Conservation (phyloP, 2,888 invertebrate genomes). For the Mellilla xanthometata region DNA sequence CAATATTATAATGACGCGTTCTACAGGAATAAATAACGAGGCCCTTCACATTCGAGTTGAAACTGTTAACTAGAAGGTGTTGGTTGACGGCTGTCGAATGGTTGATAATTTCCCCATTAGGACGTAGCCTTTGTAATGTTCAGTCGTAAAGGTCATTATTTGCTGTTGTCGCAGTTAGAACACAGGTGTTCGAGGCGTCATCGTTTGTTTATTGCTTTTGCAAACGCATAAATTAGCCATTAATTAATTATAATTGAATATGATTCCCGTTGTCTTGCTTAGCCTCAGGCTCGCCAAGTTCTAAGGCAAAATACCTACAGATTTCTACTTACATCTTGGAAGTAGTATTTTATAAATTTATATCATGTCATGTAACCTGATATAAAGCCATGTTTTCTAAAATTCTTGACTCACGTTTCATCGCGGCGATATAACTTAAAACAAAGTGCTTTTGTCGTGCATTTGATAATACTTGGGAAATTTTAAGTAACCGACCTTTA, state of each 20-base stretch:
- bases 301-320: too few relatives aligned
- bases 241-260: slow-evolving; percentile 50
- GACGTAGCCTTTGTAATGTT: background rate
- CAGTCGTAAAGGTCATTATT: background rate
- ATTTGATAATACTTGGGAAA: slow-evolving; percentile 5
- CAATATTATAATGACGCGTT: slow-evolving; percentile 48
- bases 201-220: slow-evolving; percentile 43
- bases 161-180: background rate
- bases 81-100: background rate
- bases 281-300: slow-evolving; percentile 15
- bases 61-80: background rate
- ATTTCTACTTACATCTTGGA: background rate
- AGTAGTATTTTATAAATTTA: background rate
- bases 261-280: slow-evolving; percentile 22
- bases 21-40: slow-evolving; percentile 36
- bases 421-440: slow-evolving; percentile 1
- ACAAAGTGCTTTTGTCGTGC: slow-evolving; percentile 10
- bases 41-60: slow-evolving; percentile 23
- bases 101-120: background rate
- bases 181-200: slow-evolving; percentile 42
- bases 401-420: background rate
- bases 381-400: too few relatives aligned
- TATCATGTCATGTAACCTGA: too few relatives aligned
- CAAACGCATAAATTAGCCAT: slow-evolving; percentile 56
- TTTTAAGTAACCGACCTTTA: slow-evolving; percentile 10